Conservation (phyloP, 2,113 vertebrate species). For the Pandion haliaetus region DNA sequence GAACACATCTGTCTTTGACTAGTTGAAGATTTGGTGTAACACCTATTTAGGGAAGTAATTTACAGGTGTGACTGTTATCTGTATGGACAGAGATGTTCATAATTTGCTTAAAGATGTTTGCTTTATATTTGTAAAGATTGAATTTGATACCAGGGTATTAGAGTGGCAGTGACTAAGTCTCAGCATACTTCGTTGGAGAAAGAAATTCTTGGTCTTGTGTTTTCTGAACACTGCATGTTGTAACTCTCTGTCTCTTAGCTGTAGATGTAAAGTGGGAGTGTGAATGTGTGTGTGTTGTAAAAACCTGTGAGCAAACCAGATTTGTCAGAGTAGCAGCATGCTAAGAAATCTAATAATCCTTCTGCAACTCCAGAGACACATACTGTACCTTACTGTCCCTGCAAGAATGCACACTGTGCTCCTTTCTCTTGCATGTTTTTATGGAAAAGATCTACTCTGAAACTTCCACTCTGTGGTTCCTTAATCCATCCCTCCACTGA, state of each 20-base stretch:
- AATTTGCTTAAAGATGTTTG: background rate
- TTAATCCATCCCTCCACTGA: background rate
- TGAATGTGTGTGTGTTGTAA: background rate
- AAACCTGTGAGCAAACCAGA: background rate
- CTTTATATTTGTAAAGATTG: background rate
- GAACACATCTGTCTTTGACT: background rate
- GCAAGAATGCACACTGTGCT: background rate
- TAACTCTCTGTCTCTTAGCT: background rate
- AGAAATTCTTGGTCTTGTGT: background rate
- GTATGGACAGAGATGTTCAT: background rate
- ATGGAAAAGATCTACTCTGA: background rate
- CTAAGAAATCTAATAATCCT: background rate
- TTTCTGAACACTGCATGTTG: background rate
- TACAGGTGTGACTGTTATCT: background rate
- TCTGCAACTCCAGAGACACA: background rate
- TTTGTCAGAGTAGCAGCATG: background rate
- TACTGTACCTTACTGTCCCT: background rate
- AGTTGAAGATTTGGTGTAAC: background rate
- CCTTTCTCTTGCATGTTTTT: background rate
- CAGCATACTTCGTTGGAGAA: background rate
- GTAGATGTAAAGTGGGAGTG: background rate
- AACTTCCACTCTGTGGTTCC: background rate
- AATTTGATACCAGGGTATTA: background rate
- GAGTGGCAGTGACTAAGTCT: background rate
- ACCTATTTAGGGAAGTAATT: slow-evolving; percentile 16